A percentile compares a stretch with the other conserved stretches of the same genome.
Conservation (phyloP, 2,888 invertebrate genomes). For the Dorcus parallelipipedus region DNA sequence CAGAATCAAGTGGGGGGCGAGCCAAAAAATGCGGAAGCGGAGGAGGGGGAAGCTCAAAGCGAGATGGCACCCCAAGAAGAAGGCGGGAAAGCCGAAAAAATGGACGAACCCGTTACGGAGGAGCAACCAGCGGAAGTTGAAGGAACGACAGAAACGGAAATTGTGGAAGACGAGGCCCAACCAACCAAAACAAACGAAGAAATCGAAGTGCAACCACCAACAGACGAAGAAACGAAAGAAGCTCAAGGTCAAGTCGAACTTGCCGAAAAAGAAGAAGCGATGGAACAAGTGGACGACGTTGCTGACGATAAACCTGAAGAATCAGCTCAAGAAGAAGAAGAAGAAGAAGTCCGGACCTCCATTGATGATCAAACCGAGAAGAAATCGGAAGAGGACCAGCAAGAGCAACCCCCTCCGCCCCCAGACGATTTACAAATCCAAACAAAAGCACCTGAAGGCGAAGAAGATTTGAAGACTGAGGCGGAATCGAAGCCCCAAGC, state of each 20-base stretch:
- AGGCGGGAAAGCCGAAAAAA: not conserved
- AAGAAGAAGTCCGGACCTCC: not conserved
- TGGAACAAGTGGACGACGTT: not conserved
- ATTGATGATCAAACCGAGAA: not conserved
- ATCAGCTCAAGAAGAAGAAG: not conserved
- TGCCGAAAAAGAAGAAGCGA: not conserved
- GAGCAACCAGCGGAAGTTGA: not conserved
- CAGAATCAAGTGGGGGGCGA: too few species aligned
- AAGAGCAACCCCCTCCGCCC: too few species aligned
- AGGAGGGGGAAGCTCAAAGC: slow-evolving; percentile 10
- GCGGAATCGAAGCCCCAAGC: not conserved
- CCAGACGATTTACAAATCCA: too few species aligned
- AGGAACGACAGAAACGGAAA: not conserved
- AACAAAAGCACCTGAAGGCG: not conserved
- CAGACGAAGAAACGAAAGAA: too few species aligned
- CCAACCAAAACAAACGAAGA: not conserved
- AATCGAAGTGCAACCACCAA: too few species aligned
- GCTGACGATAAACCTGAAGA: not conserved
- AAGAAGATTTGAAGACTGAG: not conserved
- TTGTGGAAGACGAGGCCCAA: not conserved
- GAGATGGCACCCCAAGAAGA: not conserved
- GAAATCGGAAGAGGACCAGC: not conserved
- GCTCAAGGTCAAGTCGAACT: too few species aligned
- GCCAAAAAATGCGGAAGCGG: not conserved
- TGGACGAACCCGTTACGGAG: not conserved